Evolutionary conservation across 2,888 invertebrate genomes (phyloP).

Genomic region (Leptopterna dolabrata): DNA sequence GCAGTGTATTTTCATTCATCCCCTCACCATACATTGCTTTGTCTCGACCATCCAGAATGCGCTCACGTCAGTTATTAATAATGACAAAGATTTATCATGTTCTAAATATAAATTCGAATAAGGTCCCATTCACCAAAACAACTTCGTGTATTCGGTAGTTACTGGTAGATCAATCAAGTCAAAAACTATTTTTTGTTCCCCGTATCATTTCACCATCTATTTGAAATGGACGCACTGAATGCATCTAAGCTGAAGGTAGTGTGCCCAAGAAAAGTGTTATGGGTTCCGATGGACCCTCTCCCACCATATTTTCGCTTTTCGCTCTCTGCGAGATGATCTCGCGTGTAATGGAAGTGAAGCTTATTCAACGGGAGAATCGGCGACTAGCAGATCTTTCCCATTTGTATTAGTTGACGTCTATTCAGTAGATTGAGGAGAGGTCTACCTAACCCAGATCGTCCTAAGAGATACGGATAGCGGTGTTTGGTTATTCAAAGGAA

Average conservation of each 20-base stretch:
- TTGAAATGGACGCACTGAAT: neutral
- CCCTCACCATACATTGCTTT: no score
- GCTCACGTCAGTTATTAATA: no score
- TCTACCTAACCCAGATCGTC: neutral
- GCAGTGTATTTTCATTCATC: no score
- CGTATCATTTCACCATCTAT: neutral
- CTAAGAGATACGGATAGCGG: neutral
- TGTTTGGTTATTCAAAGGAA: neutral
- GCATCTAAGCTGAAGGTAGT: neutral
- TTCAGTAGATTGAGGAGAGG: neutral
- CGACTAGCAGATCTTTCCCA: neutral
- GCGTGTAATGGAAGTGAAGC: neutral
- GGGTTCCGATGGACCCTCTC: neutral
- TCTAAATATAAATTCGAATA: no score
- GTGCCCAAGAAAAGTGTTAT: neutral
- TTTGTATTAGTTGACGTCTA: neutral
- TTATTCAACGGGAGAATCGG: neutral
- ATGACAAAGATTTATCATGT: no score
- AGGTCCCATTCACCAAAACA: no score
- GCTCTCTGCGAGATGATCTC: neutral
- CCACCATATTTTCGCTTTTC: neutral
- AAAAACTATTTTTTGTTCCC: neutral
- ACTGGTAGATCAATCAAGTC: no score
- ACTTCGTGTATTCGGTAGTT: no score
- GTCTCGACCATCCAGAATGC: no score